These are phyloP conservation scores for Fabriciana adippe DNA, from an alignment of 2,888 invertebrate genomes.

Conservation along the genomic window DNA sequence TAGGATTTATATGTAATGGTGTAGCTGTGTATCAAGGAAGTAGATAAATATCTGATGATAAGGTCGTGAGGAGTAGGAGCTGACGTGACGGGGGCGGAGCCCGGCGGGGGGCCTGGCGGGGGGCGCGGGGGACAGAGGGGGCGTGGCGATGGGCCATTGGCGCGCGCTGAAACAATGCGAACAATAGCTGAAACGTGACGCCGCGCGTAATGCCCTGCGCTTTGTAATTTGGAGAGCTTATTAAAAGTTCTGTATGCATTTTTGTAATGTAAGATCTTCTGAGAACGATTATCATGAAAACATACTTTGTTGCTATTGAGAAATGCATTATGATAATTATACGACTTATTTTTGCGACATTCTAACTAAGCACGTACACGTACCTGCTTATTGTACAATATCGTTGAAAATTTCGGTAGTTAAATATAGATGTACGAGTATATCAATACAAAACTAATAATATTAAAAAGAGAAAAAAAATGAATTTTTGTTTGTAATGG, in stretches of 20 bases:
- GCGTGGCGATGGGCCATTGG: conserved; percentile 40
- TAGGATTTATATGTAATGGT: conserved; percentile 4
- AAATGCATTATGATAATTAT: not conserved
- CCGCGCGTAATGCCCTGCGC: conserved; percentile 28
- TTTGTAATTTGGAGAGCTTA: conserved; percentile 14
- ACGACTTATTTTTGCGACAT: not conserved
- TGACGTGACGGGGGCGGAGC: conserved; percentile 12
- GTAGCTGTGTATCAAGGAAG: conserved; percentile 14
- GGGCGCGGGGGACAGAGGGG: conserved; percentile 35
- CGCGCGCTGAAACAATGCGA: conserved; percentile 41
- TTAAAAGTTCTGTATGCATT: not conserved
- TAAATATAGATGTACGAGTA: too few relatives aligned
- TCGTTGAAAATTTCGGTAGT: too few relatives aligned
- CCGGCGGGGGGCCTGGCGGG: conserved; percentile 7
- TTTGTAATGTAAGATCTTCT: conserved; percentile 18
- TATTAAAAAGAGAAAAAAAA: too few relatives aligned
- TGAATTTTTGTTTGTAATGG: too few relatives aligned
- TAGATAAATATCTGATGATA: conserved; percentile 16
- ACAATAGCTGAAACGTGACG: conserved; percentile 64
- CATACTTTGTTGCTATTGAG: not conserved
- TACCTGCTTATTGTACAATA: too few relatives aligned
- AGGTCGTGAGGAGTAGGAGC: conserved; percentile 25
- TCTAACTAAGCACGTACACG: too few relatives aligned
- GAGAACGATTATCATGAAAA: not conserved
- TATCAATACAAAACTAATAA: too few relatives aligned